Evolutionary conservation across 2,888 invertebrate species (phyloP).

Genomic region (Drosophila paranaensis): DNA sequence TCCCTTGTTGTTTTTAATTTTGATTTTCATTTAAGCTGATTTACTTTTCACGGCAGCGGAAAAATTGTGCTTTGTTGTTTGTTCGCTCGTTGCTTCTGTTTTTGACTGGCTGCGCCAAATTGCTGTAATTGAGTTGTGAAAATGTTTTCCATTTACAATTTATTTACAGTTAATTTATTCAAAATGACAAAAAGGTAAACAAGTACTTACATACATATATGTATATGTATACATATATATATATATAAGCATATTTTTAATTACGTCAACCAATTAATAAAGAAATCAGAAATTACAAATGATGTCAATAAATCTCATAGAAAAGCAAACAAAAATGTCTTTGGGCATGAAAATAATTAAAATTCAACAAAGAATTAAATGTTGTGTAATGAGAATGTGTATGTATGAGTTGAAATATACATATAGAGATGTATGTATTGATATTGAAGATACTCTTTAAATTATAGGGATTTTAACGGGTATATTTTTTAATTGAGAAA

Average conservation of each 20-base stretch:
- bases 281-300: constrained; percentile 9
- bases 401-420: not conserved
- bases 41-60: constrained; percentile 34
- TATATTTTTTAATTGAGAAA: not conserved
- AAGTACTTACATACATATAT: not conserved
- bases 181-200: constrained; percentile 13
- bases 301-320: not conserved
- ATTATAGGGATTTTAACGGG: not conserved
- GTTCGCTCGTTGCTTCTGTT: constrained; percentile 2
- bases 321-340: not conserved
- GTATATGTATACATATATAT: not conserved
- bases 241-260: not conserved
- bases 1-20: constrained; percentile 28
- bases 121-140: not conserved
- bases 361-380: not conserved
- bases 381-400: not conserved
- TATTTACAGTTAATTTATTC: constrained; percentile 21
- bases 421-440: not conserved
- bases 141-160: constrained; percentile 8
- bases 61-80: constrained; percentile 17
- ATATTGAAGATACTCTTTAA: not conserved
- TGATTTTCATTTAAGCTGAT: constrained; percentile 49
- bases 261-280: constrained; percentile 17
- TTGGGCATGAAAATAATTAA: not conserved
- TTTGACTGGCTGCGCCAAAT: not conserved